These are phyloP conservation scores for Brachionus calyciflorus DNA, from an alignment of 1,140 invertebrate species.

Conservation along the genomic window DNA sequence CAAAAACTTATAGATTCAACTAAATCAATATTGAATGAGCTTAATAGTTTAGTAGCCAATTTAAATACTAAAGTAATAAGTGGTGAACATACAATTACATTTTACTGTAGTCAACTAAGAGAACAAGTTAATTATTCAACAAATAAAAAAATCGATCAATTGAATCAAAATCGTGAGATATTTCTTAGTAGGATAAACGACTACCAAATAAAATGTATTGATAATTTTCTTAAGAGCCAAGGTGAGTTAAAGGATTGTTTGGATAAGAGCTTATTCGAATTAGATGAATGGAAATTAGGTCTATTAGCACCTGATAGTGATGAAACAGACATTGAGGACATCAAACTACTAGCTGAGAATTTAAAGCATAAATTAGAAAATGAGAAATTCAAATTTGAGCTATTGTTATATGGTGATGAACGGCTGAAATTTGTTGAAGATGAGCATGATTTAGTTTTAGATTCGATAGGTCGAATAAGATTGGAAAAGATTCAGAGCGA, in stretches of 20 bases:
- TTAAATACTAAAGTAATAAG: neutral
- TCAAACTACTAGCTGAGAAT: conserved; percentile 5
- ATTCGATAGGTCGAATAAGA: conserved; percentile 8
- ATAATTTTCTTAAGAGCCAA: neutral
- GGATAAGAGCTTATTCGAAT: conserved; percentile 5
- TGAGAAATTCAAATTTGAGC: neutral
- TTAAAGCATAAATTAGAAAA: neutral
- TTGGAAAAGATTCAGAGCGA: neutral
- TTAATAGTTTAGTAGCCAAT: neutral
- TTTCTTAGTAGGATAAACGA: neutral
- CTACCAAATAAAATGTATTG: neutral
- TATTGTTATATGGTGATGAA: neutral
- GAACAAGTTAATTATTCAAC: conserved; percentile 23
- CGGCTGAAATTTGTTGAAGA: neutral
- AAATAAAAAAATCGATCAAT: conserved; percentile 5
- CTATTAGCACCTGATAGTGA: neutral
- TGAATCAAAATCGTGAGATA: neutral
- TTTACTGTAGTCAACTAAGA: neutral
- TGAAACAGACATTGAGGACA: neutral
- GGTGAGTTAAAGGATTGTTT: neutral
- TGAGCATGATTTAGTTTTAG: neutral
- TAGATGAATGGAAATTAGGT: neutral
- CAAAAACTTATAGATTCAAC: neutral
- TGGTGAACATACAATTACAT: neutral
- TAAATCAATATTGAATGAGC: neutral